A percentile compares a stretch with the other conserved stretches of the same genome.
These are phyloP conservation scores for Drosophila buzzatii DNA, from an alignment of 2,888 invertebrate genomes.

Conservation along the genomic window DNA sequence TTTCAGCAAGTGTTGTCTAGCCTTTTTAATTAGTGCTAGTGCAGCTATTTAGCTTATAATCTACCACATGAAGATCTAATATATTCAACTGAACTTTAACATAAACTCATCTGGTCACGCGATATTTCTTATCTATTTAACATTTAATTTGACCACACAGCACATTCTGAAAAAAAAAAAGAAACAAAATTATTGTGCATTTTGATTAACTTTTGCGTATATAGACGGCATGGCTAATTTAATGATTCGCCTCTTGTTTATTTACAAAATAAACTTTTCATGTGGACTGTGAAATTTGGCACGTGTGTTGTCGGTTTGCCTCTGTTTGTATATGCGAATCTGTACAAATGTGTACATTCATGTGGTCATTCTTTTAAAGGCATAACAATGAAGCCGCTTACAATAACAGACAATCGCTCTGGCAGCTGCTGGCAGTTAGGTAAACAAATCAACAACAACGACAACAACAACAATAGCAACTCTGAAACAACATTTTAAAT, in stretches of 20 bases:
- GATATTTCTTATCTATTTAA: slow-evolving; percentile 13
- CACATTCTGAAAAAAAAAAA: background rate
- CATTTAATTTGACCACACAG: slow-evolving; percentile 1
- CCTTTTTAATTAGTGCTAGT: background rate
- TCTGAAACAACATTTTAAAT: slow-evolving; percentile 39
- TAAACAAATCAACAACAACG: slow-evolving; percentile 55
- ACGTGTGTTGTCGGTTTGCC: slow-evolving; percentile 37
- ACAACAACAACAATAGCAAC: slow-evolving; percentile 6
- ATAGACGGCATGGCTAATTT: slow-evolving; percentile 22
- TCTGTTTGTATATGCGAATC: slow-evolving; percentile 29
- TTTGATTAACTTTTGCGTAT: slow-evolving; percentile 22
- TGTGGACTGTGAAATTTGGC: slow-evolving; percentile 52
- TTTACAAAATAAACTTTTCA: slow-evolving; percentile 28
- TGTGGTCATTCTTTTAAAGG: slow-evolving; percentile 39
- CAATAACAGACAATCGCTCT: slow-evolving; percentile 53
- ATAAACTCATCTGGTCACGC: slow-evolving; percentile 7
- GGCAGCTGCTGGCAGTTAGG: slow-evolving; percentile 49
- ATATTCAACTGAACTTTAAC: background rate
- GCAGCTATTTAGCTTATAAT: background rate
- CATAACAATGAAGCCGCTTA: slow-evolving; percentile 64
- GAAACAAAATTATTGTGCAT: background rate
- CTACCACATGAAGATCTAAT: background rate
- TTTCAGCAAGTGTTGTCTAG: background rate
- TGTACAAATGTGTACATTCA: slow-evolving; percentile 18
- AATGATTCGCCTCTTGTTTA: slow-evolving; percentile 24